Percentiles rank a stretch among this genome's conserved stretches.
phyloP scores from a whole-genome alignment of 2,797 vertebrate genomes.

The Leptodactylus fallax region DNA sequence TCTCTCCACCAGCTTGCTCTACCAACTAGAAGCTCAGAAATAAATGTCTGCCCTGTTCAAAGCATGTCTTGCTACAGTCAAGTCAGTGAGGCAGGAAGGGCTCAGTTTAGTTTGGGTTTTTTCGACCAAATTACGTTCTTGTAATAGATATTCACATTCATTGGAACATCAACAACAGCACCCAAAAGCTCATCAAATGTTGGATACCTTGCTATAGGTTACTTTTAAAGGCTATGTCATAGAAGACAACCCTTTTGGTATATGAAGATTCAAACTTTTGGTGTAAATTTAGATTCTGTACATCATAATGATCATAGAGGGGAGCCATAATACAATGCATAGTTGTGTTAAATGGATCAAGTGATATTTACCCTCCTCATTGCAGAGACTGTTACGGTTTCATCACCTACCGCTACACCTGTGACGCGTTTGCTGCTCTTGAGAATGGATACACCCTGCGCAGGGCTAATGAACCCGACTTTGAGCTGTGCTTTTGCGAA shows the following conservation, averaged over 20 bases:
- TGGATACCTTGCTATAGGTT: too few relatives aligned
- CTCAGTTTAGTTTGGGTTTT: too few relatives aligned
- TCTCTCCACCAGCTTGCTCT: too few relatives aligned
- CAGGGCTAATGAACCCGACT: conserved; percentile 90
- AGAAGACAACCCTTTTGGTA: background rate
- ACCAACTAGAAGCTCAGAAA: too few relatives aligned
- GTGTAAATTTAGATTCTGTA: background rate
- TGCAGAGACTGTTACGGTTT: conserved; percentile 98
- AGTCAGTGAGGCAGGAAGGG: too few relatives aligned
- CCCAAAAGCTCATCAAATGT: too few relatives aligned
- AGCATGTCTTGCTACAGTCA: too few relatives aligned
- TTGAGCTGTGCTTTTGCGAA: conserved; percentile 97
- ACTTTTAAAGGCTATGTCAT: background rate
- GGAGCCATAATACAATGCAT: conserved; percentile 55
- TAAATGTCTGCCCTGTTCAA: too few relatives aligned
- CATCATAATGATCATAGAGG: conserved; percentile 25
- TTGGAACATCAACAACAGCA: too few relatives aligned
- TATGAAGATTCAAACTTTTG: background rate
- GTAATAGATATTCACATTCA: too few relatives aligned
- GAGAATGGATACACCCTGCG: conserved; percentile 97
- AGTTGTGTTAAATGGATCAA: conserved; percentile 32
- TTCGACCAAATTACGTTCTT: too few relatives aligned
- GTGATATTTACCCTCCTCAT: conserved; percentile 60
- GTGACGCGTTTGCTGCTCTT: conserved; percentile 97
- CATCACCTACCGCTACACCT: conserved; percentile 99